phyloP scores from a whole-genome alignment of 2,113 vertebrate genomes.

The Setophaga petechia region DNA sequence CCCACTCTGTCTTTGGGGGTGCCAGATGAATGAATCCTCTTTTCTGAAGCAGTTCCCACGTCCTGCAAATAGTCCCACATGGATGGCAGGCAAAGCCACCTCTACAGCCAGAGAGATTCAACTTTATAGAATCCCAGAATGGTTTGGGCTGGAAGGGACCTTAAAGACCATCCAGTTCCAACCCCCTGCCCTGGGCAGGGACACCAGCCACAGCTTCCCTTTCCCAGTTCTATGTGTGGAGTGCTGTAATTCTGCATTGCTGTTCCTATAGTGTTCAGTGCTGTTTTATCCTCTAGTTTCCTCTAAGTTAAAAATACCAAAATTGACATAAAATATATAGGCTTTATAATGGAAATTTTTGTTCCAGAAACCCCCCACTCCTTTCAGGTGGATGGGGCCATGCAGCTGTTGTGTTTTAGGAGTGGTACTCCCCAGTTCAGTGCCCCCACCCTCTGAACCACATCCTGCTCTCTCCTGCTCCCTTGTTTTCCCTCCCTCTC shows the following conservation, averaged over 20 bases:
- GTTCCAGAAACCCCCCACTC: neutral
- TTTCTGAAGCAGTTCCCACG: neutral
- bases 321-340: neutral
- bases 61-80: neutral
- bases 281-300: neutral
- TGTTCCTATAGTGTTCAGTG: rapidly evolving
- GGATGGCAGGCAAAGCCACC: neutral
- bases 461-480: rapidly evolving
- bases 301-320: neutral
- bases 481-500: rapidly evolving
- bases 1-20: conserved; percentile 39
- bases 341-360: neutral
- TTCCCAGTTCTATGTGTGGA: neutral
- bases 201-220: neutral
- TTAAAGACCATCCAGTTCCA: neutral
- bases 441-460: neutral
- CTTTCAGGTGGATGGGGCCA: neutral
- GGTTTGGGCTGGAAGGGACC: neutral
- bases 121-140: neutral
- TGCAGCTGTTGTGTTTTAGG: neutral
- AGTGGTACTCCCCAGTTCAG: rapidly evolving
- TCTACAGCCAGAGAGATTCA: neutral
- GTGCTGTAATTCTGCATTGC: rapidly evolving
- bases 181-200: neutral
- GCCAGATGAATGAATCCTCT: neutral